Percentiles rank a stretch among this genome's conserved stretches.
These are phyloP conservation scores for Holcopasites calliopsidis DNA, from an alignment of 1,140 invertebrate genomes.

Conservation along the genomic window DNA sequence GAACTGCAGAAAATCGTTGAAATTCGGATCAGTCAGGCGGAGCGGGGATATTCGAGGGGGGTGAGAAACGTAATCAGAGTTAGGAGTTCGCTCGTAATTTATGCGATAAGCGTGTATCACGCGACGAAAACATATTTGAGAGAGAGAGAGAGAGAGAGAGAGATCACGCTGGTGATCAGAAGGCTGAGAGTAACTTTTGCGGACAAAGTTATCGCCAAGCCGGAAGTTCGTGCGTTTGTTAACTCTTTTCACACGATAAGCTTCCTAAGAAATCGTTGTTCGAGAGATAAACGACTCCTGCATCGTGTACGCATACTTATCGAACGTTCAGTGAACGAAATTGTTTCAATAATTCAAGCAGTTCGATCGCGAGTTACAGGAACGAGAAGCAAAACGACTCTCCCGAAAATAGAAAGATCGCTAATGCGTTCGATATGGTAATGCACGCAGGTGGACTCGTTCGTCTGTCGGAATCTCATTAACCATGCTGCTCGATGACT, in stretches of 20 bases:
- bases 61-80: background rate
- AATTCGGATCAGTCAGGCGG: constrained; percentile 4
- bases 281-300: too few species aligned
- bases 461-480: constrained; percentile 43
- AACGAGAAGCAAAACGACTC: background rate
- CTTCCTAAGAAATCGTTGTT: too few species aligned
- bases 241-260: too few species aligned
- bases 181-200: too few species aligned
- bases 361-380: background rate
- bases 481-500: constrained; percentile 46
- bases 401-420: constrained; percentile 14
- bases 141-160: too few species aligned
- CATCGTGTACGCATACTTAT: too few species aligned
- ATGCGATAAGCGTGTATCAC: background rate
- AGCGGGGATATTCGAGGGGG: background rate
- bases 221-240: too few species aligned
- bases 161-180: too few species aligned
- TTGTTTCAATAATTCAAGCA: constrained; percentile 12
- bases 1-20: background rate
- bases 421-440: constrained; percentile 9
- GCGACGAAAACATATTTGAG: background rate
- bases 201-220: too few species aligned
- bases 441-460: constrained; percentile 14
- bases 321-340: too few species aligned
- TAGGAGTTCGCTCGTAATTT: constrained; percentile 7